A percentile compares a stretch with the other conserved stretches of the same genome.
Conservation (phyloP, 2,888 invertebrate species). For the Meliscaeva auricollis region DNA sequence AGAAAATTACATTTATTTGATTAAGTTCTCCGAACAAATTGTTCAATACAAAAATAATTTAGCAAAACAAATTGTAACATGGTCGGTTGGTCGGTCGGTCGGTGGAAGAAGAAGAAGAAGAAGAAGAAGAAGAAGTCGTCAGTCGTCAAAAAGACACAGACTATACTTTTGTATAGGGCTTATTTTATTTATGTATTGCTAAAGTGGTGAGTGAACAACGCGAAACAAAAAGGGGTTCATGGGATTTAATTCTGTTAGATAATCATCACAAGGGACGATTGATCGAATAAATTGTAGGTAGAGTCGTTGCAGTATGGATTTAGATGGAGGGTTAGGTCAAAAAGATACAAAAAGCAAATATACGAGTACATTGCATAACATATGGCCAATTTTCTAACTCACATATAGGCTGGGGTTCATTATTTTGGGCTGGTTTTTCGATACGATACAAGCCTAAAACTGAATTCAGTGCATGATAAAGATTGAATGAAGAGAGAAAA, state of each 20-base stretch:
- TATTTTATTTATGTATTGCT: not conserved
- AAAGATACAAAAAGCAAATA: conserved; percentile 69
- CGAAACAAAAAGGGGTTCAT: conserved; percentile 57
- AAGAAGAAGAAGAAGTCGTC: not conserved
- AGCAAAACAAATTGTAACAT: conserved; percentile 67
- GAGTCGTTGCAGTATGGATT: not conserved
- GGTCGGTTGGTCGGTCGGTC: not conserved
- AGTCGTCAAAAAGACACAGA: conserved; percentile 23
- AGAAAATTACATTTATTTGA: conserved; percentile 65
- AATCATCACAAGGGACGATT: conserved; percentile 42
- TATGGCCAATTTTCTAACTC: conserved; percentile 72
- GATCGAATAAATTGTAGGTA: conserved; percentile 16
- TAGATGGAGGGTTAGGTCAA: conserved; percentile 52
- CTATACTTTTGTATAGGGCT: conserved; percentile 16
- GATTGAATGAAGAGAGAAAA: conserved; percentile 30
- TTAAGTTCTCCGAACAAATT: conserved; percentile 63
- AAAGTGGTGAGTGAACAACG: conserved; percentile 1
- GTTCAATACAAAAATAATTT: conserved; percentile 68
- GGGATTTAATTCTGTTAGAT: conserved; percentile 58
- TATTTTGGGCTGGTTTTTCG: not conserved
- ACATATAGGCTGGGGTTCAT: conserved; percentile 29
- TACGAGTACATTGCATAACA: conserved; percentile 66
- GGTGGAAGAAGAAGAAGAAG: not conserved
- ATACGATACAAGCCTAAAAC: not conserved
- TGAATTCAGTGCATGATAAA: conserved; percentile 35